Conservation (phyloP, 2,113 vertebrate species). For the Nicator chloris region DNA sequence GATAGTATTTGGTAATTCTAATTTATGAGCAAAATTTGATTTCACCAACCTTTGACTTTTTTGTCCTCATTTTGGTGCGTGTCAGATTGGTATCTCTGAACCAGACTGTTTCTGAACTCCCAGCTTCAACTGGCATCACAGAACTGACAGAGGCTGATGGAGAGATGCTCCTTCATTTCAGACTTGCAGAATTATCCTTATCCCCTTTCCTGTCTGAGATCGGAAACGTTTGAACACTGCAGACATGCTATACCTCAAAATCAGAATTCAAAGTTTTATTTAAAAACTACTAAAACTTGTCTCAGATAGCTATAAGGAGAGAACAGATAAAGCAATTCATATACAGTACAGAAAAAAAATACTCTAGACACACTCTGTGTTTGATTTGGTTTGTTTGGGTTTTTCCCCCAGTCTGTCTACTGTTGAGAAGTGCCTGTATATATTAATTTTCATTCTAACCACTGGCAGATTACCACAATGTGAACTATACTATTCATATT, state of each 20-base stretch:
- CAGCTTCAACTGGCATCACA: not conserved
- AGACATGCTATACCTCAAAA: not conserved
- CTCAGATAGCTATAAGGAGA: not conserved
- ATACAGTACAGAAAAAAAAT: not conserved
- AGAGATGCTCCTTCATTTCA: not conserved
- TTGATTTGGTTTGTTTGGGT: not conserved
- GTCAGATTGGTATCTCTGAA: not conserved
- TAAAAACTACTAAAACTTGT: not conserved
- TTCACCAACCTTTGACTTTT: not conserved
- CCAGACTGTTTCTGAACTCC: not conserved
- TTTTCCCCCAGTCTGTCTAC: not conserved
- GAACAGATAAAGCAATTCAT: not conserved
- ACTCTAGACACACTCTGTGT: not conserved
- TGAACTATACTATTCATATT: not conserved
- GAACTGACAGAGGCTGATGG: not conserved
- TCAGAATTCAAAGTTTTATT: not conserved
- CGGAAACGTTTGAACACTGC: not conserved
- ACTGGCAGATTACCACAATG: not conserved
- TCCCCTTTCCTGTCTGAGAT: not conserved
- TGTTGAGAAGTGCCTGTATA: not conserved
- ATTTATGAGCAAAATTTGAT: not conserved
- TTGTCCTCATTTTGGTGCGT: not conserved
- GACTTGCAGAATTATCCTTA: not conserved
- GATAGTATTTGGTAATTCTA: not conserved
- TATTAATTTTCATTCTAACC: not conserved